phyloP scores from a whole-genome alignment of 1,140 invertebrate species.

The Dinothrombium tinctorium region DNA sequence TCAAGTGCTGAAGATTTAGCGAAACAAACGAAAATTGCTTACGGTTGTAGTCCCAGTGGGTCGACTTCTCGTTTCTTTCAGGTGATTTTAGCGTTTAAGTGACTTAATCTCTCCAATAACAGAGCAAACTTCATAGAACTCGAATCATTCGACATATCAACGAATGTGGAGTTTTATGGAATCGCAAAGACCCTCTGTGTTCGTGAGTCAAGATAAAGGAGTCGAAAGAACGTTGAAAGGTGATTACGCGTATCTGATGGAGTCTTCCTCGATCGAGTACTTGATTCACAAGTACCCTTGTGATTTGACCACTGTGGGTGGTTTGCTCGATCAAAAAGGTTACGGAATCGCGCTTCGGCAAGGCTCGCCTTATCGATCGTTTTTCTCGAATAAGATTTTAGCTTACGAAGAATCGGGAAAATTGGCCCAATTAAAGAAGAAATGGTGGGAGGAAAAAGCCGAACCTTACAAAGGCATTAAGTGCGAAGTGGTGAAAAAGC shows the following conservation, averaged over 20 bases:
- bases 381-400: constrained; percentile 22
- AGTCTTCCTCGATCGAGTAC: constrained; percentile 52
- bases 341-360: constrained; percentile 41
- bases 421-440: constrained; percentile 22
- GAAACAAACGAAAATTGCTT: constrained; percentile 88
- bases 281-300: constrained; percentile 46
- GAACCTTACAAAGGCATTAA: too few relatives aligned
- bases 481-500: too few relatives aligned
- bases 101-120: too few relatives aligned
- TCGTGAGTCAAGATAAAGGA: constrained; percentile 56
- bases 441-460: constrained; percentile 19
- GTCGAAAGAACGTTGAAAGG: constrained; percentile 48
- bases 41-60: constrained; percentile 69
- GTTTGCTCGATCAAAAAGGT: constrained; percentile 48
- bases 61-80: constrained; percentile 76
- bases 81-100: constrained; percentile 30
- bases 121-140: too few relatives aligned
- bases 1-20: constrained; percentile 84
- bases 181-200: constrained; percentile 47
- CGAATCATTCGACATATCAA: constrained; percentile 58
- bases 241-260: constrained; percentile 67
- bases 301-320: constrained; percentile 46
- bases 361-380: constrained; percentile 17
- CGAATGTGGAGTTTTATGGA: constrained; percentile 62
- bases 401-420: constrained; percentile 24